Evolutionary conservation across 2,797 vertebrate species (phyloP).

Genomic region (Ciconia nigra): DNA sequence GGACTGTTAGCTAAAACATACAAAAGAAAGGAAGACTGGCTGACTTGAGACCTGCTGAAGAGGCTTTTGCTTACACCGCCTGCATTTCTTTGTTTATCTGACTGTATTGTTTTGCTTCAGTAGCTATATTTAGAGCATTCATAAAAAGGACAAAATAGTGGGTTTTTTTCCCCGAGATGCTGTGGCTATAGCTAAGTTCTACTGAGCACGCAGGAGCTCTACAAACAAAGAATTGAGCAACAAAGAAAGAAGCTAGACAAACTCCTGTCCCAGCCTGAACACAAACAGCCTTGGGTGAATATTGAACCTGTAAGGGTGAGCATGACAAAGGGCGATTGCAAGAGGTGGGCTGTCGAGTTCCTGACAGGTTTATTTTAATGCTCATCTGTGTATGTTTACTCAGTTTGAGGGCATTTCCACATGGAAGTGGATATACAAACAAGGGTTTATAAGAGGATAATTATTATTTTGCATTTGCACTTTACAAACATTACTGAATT

Average conservation of each 20-base stretch:
- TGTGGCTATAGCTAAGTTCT: conserved; percentile 27
- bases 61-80: conserved; percentile 26
- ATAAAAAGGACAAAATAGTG: conserved; percentile 17
- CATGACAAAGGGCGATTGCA: neutral
- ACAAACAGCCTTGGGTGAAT: neutral
- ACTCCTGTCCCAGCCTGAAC: neutral
- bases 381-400: neutral
- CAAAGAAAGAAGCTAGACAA: neutral
- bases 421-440: neutral
- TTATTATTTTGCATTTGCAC: neutral
- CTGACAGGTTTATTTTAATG: neutral
- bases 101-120: conserved; percentile 53
- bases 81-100: conserved; percentile 47
- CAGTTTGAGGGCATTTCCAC: neutral
- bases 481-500: neutral
- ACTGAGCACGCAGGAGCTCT: neutral
- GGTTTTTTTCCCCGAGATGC: neutral
- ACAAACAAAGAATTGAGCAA: conserved; percentile 43
- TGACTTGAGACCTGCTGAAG: conserved; percentile 39
- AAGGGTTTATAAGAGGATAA: neutral
- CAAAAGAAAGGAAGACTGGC: conserved; percentile 17
- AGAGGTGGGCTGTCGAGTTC: neutral
- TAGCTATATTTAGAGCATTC: conserved; percentile 52
- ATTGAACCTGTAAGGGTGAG: neutral
- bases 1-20: conserved; percentile 47